These are phyloP conservation scores for Cynopterus brachyotis DNA, from an alignment of 2,113 vertebrate genomes.

Conservation along the genomic window DNA sequence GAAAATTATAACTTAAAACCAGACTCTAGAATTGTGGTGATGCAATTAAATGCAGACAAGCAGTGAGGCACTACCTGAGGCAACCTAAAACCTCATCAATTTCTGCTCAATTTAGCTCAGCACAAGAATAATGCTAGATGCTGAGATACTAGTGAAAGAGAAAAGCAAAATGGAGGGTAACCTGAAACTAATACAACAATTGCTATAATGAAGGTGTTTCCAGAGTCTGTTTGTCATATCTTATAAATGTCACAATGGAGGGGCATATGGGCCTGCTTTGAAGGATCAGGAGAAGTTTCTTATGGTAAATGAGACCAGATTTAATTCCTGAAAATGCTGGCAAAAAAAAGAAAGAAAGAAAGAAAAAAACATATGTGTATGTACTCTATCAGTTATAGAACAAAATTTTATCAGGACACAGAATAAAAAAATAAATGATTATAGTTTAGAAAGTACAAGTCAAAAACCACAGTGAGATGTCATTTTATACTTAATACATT, in stretches of 20 bases:
- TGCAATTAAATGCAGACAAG: background rate
- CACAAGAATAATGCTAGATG: background rate
- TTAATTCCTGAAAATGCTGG: background rate
- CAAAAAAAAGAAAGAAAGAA: background rate
- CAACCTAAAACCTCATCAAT: background rate
- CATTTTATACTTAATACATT: background rate
- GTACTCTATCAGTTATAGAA: background rate
- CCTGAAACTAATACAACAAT: background rate
- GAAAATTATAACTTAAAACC: conserved; percentile 7
- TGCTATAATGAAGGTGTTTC: background rate
- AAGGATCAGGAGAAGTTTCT: background rate
- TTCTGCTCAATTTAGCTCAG: background rate
- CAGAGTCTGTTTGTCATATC: background rate
- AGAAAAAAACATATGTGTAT: background rate
- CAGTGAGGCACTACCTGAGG: background rate
- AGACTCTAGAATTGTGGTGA: background rate
- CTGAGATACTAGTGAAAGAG: background rate
- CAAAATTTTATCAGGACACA: background rate
- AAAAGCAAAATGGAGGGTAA: background rate
- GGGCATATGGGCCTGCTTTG: background rate
- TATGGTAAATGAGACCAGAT: background rate
- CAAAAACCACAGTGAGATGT: background rate
- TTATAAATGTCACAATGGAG: background rate
- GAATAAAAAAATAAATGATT: background rate
- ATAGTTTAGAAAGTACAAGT: conserved; percentile 26